Evolutionary conservation across 2,113 vertebrate genomes (phyloP).

Genomic region (Ciconia maguari): DNA sequence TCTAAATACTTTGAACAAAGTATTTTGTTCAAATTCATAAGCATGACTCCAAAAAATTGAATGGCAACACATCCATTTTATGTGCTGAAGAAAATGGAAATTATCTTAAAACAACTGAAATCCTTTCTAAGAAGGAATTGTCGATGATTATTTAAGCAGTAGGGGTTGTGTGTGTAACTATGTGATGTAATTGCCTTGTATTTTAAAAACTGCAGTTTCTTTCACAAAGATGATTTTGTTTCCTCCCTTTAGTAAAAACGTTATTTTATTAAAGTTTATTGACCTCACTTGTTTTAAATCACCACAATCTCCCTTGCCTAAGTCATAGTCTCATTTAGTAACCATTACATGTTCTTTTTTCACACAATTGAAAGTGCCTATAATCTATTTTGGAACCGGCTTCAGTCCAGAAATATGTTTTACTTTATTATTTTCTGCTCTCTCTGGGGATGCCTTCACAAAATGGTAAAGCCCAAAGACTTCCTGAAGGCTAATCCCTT

Average conservation of each 20-base stretch:
- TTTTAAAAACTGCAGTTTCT: slow-evolving; percentile 34
- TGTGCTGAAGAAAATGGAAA: slow-evolving; percentile 33
- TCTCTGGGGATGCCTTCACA: slow-evolving; percentile 70
- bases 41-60: background rate
- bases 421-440: slow-evolving; percentile 71
- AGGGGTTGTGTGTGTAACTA: background rate
- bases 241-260: background rate
- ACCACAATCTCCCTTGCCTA: slow-evolving; percentile 14
- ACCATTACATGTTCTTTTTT: slow-evolving; percentile 48
- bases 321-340: slow-evolving; percentile 27
- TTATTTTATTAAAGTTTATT: slow-evolving; percentile 59
- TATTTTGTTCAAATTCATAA: background rate
- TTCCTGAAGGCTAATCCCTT: slow-evolving; percentile 81
- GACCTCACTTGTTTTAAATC: slow-evolving; percentile 40
- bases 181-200: background rate
- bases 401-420: slow-evolving; percentile 67
- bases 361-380: slow-evolving; percentile 60
- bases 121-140: background rate
- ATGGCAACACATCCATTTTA: background rate
- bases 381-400: slow-evolving; percentile 63
- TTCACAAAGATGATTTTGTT: slow-evolving; percentile 1
- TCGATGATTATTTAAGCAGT: background rate
- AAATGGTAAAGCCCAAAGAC: slow-evolving; percentile 76
- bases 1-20: background rate
- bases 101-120: slow-evolving; percentile 40